Base-by-base conservation (phyloP, 2,797 vertebrate genomes). In the Pseudopleuronectes americanus region DNA sequence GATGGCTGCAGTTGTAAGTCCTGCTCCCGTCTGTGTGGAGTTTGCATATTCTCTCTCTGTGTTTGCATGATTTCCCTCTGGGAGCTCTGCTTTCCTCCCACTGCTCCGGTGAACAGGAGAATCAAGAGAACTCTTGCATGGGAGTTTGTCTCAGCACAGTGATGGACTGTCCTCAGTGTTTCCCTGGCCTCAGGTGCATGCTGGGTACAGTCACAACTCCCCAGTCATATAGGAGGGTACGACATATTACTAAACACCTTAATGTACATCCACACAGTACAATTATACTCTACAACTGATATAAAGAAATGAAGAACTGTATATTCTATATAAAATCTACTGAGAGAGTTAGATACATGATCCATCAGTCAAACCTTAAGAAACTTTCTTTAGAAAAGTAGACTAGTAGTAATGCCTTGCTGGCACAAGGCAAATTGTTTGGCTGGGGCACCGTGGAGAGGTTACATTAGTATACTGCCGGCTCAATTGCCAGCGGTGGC, bases 1-100 rank as follows among this genome's bases (percentile, higher is more conserved):
- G 21, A 55, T 22, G 31, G 49, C 64, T 80, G 10, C 8, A 17
- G 51, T 24, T 57, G 8, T 14, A 26, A 19, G 61, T 57, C 7
- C 10, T 2, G 2, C 8, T 65, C 41, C 33, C 53, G 22, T 59
- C 57, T 64, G 31, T 28, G 36, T 48, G 66, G 21, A 68, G 52
- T 90, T 89, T 90, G 87, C 84, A 89, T 88, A 83, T 79, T 65
- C 69, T 79, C 69, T 79, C 36, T 62, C n/a, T 17, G 38, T 58
- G 87, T 89, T 88, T 88, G 85, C 87, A 89, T 89, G 71, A 14
- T 65, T 57, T 69, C 62, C 79, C 56, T 57, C 38, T 45, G 64
- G 48, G 48, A 52, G 48, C 66, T 75, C 60, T 8, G 49, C 57
- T 70, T 76, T 76, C 73, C 73, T 72, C 61, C 68, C 59, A 58